A percentile compares a stretch with the other conserved stretches of the same genome.
Evolutionary conservation across 2,888 invertebrate genomes (phyloP).

Genomic region (Hirtodrosophila histrioides): DNA sequence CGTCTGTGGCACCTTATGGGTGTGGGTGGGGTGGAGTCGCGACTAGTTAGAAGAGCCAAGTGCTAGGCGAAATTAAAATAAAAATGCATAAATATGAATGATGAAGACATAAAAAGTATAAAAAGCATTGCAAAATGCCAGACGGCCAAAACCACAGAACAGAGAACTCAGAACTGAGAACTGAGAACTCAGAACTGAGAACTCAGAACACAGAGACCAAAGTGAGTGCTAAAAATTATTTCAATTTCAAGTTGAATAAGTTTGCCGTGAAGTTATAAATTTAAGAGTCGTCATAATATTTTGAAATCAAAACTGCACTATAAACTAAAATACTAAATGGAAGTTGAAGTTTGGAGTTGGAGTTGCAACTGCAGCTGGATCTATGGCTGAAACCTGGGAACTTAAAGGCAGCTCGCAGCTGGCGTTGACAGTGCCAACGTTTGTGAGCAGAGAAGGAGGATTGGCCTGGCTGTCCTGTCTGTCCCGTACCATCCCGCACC

Average conservation of each 20-base stretch:
- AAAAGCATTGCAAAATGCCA: constrained; percentile 33
- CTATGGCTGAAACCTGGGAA: constrained; percentile 19
- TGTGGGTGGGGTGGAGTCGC: constrained; percentile 51
- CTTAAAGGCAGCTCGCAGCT: constrained; percentile 47
- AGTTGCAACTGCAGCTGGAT: constrained; percentile 25
- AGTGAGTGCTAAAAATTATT: constrained; percentile 35
- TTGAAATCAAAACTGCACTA: constrained; percentile 69
- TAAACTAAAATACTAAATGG: constrained; percentile 65
- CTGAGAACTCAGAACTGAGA: neutral
- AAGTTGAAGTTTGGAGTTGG: constrained; percentile 17
- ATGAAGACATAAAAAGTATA: constrained; percentile 69
- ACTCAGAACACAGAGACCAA: neutral
- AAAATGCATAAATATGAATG: constrained; percentile 69
- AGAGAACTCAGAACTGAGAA: neutral
- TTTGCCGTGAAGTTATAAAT: constrained; percentile 52
- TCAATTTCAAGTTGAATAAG: constrained; percentile 65
- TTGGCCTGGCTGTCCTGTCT: neutral
- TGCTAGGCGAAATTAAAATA: constrained; percentile 61
- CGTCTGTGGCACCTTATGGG: constrained; percentile 21
- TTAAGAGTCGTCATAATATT: constrained; percentile 71
- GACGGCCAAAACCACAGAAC: neutral
- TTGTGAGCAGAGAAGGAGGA: constrained; percentile 2
- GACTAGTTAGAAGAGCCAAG: constrained; percentile 44
- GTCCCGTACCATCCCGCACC: neutral
- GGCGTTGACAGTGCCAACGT: constrained; percentile 59